Evolutionary conservation across 2,888 invertebrate genomes (phyloP).

Genomic region (Serrognathus titanus): DNA sequence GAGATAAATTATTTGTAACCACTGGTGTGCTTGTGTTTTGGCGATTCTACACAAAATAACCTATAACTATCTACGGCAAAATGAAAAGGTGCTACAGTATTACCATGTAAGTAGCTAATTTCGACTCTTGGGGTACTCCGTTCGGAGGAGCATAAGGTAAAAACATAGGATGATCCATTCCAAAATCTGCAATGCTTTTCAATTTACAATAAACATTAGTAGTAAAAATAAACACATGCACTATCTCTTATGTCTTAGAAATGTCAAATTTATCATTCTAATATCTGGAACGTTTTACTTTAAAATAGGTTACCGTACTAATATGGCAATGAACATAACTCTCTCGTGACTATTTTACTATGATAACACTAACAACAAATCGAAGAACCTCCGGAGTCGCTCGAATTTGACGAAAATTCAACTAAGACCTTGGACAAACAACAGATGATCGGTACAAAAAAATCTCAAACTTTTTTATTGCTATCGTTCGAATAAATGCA

Average conservation of each 20-base stretch:
- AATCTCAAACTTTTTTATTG: constrained; percentile 15
- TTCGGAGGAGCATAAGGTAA: constrained; percentile 65
- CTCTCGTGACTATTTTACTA: neutral
- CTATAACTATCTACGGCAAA: constrained; percentile 10
- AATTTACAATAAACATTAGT: constrained; percentile 21
- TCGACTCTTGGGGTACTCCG: constrained; percentile 80
- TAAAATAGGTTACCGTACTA: constrained; percentile 8
- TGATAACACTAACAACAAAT: constrained; percentile 9
- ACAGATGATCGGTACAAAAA: constrained; percentile 20
- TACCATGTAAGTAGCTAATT: constrained; percentile 83
- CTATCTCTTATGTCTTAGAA: constrained; percentile 10
- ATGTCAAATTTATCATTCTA: constrained; percentile 14
- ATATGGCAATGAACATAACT: constrained; percentile 9
- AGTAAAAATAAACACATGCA: constrained; percentile 16
- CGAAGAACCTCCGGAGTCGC: constrained; percentile 9
- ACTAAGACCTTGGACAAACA: constrained; percentile 18
- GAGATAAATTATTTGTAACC: constrained; percentile 34
- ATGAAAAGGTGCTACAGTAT: constrained; percentile 25
- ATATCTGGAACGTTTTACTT: constrained; percentile 7
- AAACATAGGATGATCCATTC: constrained; percentile 77
- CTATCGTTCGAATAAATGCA: constrained; percentile 7
- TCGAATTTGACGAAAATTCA: constrained; percentile 10
- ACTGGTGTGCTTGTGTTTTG: constrained; percentile 39
- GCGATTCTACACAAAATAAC: constrained; percentile 33
- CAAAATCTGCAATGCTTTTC: constrained; percentile 21